A percentile compares a stretch with the other conserved stretches of the same genome.
These are phyloP conservation scores for Crocidura indochinensis DNA, from an alignment of 2,797 vertebrate genomes.

Conservation along the genomic window DNA sequence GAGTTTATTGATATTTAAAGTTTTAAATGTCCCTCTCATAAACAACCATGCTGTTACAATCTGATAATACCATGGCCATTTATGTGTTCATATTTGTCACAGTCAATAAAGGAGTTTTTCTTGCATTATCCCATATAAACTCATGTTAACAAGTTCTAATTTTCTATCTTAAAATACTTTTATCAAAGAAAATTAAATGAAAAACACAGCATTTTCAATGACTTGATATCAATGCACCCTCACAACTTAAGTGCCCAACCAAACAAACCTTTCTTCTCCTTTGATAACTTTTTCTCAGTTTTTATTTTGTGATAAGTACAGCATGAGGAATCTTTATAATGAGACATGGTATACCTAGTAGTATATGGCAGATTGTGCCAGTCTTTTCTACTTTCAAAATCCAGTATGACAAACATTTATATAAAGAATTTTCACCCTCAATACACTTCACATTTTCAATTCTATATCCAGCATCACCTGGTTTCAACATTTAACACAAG, in stretches of 20 bases:
- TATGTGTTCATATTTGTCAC: too few relatives aligned
- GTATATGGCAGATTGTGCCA: background rate
- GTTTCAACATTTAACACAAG: background rate
- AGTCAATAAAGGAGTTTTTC: too few relatives aligned
- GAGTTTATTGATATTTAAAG: background rate
- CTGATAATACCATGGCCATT: too few relatives aligned
- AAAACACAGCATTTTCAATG: constrained; percentile 72
- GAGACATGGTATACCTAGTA: background rate
- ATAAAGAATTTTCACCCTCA: background rate
- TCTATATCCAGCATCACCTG: background rate
- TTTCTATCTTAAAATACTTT: too few relatives aligned
- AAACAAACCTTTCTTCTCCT: background rate
- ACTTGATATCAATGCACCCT: background rate
- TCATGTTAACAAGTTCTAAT: too few relatives aligned
- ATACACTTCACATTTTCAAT: background rate
- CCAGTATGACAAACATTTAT: background rate
- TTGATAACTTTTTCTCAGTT: background rate
- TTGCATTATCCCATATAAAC: too few relatives aligned
- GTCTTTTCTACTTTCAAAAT: background rate
- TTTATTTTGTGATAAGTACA: background rate
- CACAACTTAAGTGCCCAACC: background rate
- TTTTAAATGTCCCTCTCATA: background rate
- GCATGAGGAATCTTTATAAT: background rate
- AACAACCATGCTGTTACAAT: background rate
- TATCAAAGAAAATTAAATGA: too few relatives aligned